Conservation (phyloP, 2,113 vertebrate species). For the Orycteropus afer region DNA sequence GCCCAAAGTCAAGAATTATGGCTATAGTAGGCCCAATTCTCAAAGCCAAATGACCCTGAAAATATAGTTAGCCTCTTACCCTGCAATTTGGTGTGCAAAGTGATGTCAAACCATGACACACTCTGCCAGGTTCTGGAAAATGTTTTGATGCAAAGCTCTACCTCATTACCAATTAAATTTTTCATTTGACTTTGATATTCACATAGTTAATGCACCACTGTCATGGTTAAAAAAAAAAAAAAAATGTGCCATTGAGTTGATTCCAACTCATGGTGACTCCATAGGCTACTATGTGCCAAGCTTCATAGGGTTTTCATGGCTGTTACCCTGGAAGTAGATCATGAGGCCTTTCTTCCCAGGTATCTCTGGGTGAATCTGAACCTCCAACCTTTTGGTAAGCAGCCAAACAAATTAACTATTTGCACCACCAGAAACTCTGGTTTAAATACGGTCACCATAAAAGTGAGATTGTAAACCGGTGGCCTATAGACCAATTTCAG, state of each 20-base stretch:
- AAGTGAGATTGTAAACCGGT: neutral
- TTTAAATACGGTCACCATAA: neutral
- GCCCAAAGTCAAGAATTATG: neutral
- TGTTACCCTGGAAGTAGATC: neutral
- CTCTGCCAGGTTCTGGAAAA: neutral
- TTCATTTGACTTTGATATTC: neutral
- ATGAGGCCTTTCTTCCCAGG: neutral
- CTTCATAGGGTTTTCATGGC: neutral
- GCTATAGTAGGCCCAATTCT: neutral
- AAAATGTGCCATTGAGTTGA: neutral
- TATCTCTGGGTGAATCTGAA: neutral
- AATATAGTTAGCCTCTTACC: neutral
- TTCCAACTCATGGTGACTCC: neutral
- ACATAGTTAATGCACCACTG: neutral
- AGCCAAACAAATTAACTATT: neutral
- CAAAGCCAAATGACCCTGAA: constrained; percentile 4
- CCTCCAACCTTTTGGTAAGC: neutral
- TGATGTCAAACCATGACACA: neutral
- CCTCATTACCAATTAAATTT: neutral
- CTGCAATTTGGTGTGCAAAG: neutral
- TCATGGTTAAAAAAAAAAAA: neutral
- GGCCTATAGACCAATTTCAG: neutral
- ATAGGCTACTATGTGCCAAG: neutral
- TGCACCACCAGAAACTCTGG: neutral
- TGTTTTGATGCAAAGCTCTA: neutral